These are phyloP conservation scores for Pandion haliaetus DNA, from an alignment of 2,113 vertebrate species.

Conservation along the genomic window DNA sequence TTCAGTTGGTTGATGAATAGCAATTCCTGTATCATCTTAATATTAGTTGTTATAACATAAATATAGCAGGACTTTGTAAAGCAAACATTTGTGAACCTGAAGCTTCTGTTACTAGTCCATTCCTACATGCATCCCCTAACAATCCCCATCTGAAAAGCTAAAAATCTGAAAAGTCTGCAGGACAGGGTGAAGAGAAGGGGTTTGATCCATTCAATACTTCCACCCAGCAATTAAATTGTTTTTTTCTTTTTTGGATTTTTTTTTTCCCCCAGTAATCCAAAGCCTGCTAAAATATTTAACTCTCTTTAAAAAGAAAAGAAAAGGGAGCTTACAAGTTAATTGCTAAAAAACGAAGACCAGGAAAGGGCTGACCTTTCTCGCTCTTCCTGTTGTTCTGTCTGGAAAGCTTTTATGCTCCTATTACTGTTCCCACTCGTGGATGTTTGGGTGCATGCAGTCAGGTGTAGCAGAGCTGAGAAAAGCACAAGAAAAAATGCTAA, in stretches of 20 bases:
- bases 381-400: neutral
- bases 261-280: neutral
- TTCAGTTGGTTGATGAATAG: neutral
- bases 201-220: neutral
- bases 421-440: neutral
- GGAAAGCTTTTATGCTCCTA: neutral
- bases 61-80: neutral
- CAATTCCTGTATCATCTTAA: neutral
- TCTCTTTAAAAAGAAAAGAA: neutral
- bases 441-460: neutral
- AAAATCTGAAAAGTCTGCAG: neutral
- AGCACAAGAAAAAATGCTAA: neutral
- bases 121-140: neutral
- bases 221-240: neutral
- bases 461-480: neutral
- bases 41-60: neutral
- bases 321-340: neutral
- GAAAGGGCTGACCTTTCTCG: neutral
- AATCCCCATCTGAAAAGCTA: neutral
- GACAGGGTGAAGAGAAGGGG: neutral
- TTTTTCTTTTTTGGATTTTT: no score
- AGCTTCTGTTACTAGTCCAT: neutral
- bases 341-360: neutral
- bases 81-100: neutral
- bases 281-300: neutral